These are phyloP conservation scores for Oreochromis tanganicae DNA, from an alignment of 2,113 vertebrate genomes.

Conservation along the genomic window DNA sequence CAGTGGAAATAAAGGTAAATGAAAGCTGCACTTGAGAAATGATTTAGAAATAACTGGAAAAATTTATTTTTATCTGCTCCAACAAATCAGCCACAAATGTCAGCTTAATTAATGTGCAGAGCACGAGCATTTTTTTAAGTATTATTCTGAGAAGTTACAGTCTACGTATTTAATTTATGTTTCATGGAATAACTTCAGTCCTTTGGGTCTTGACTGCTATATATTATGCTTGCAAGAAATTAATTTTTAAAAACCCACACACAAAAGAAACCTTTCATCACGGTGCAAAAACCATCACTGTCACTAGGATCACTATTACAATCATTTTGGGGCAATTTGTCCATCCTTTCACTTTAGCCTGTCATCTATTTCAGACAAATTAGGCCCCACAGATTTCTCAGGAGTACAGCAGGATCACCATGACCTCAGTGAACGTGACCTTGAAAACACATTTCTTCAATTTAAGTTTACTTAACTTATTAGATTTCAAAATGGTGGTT, in stretches of 20 bases:
- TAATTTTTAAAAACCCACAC: not conserved
- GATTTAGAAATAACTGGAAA: not conserved
- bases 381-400: not conserved
- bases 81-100: not conserved
- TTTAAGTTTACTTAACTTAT: not conserved
- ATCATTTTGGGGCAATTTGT: not conserved
- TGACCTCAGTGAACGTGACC: not conserved
- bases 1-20: not conserved
- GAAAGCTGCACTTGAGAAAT: not conserved
- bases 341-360: not conserved
- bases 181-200: not conserved
- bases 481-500: not conserved
- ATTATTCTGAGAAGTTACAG: not conserved
- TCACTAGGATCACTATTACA: not conserved
- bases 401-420: not conserved
- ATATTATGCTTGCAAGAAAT: fast-evolving
- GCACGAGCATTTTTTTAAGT: not conserved
- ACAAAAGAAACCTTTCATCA: not conserved
- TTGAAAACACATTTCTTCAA: not conserved
- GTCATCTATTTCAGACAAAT: not conserved
- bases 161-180: not conserved
- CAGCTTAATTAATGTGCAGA: not conserved
- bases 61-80: not conserved
- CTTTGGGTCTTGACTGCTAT: not conserved
- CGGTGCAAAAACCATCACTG: not conserved